A percentile compares a stretch with the other conserved stretches of the same genome.
Evolutionary conservation across 1,140 invertebrate species (phyloP).

Genomic region (Zaprionus inermis): DNA sequence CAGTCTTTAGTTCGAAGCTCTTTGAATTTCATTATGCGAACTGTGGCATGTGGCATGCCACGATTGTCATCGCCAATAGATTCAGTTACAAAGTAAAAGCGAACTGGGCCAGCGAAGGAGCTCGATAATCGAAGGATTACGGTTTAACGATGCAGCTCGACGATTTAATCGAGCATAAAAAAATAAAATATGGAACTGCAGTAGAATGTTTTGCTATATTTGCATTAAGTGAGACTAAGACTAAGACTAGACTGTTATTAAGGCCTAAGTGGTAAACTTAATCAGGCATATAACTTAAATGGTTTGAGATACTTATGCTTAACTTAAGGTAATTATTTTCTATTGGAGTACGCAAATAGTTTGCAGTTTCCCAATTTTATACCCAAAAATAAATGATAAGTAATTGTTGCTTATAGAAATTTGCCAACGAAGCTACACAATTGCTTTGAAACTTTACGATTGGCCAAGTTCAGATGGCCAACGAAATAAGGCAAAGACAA

Average conservation of each 20-base stretch:
- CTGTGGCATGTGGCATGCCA: constrained; percentile 25
- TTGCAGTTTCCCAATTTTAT: neutral
- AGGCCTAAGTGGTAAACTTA: neutral
- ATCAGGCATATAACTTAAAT: too few species aligned
- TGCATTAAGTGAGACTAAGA: neutral
- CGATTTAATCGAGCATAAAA: neutral
- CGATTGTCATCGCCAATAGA: constrained; percentile 58
- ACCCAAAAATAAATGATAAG: too few species aligned
- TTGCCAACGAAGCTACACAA: neutral
- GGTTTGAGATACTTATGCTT: too few species aligned
- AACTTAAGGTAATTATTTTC: neutral
- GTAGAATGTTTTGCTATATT: neutral
- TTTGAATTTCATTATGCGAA: constrained; percentile 57
- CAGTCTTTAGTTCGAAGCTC: constrained; percentile 29
- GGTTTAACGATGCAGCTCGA: neutral
- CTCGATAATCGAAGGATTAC: neutral
- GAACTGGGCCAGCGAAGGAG: neutral
- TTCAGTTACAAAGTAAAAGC: constrained; percentile 30
- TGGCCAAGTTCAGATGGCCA: constrained; percentile 12
- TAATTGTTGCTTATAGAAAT: neutral
- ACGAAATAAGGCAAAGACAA: neutral
- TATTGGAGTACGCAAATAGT: neutral
- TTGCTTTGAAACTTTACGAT: neutral
- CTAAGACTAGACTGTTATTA: neutral
- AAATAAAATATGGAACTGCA: neutral